Evolutionary conservation across 2,888 invertebrate species (phyloP).

Genomic region (Nebria brevicollis): DNA sequence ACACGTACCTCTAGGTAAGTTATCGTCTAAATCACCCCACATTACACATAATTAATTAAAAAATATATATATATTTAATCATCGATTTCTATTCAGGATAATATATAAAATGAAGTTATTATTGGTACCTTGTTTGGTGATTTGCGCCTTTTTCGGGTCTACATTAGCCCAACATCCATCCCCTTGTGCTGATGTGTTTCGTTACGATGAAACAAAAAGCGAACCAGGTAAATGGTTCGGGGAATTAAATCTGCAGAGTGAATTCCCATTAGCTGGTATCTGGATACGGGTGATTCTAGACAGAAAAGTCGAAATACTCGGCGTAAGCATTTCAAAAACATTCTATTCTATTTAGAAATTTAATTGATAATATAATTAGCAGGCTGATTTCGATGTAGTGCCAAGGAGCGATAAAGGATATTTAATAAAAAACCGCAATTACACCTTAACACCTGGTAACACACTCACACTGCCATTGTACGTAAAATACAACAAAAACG

Average conservation of each 20-base stretch:
- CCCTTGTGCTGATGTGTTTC: slow-evolving; percentile 71
- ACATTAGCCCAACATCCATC: slow-evolving; percentile 52
- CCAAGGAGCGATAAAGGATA: slow-evolving; percentile 64
- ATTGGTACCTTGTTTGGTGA: neutral
- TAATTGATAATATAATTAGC: slow-evolving; percentile 47
- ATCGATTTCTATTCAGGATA: neutral
- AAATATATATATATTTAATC: no score
- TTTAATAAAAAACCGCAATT: slow-evolving; percentile 66
- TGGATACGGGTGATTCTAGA: slow-evolving; percentile 71
- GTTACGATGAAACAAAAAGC: slow-evolving; percentile 64
- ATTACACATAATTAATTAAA: neutral
- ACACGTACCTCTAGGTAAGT: no score
- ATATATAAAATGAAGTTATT: neutral
- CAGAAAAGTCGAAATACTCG: slow-evolving; percentile 68
- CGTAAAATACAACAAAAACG: slow-evolving; percentile 65
- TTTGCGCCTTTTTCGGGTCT: neutral
- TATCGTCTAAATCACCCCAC: no score
- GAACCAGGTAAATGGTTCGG: slow-evolving; percentile 69
- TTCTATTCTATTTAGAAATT: neutral
- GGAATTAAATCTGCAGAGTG: slow-evolving; percentile 66
- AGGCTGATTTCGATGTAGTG: slow-evolving; percentile 68
- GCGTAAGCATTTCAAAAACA: slow-evolving; percentile 62
- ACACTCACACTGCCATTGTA: slow-evolving; percentile 65
- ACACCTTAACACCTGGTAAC: slow-evolving; percentile 66
- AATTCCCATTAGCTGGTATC: slow-evolving; percentile 69